Evolutionary conservation across 2,888 invertebrate genomes (phyloP), one percentile per base, ranked within the genome.

Genomic region (Arrhopalites spinosus): DNA sequence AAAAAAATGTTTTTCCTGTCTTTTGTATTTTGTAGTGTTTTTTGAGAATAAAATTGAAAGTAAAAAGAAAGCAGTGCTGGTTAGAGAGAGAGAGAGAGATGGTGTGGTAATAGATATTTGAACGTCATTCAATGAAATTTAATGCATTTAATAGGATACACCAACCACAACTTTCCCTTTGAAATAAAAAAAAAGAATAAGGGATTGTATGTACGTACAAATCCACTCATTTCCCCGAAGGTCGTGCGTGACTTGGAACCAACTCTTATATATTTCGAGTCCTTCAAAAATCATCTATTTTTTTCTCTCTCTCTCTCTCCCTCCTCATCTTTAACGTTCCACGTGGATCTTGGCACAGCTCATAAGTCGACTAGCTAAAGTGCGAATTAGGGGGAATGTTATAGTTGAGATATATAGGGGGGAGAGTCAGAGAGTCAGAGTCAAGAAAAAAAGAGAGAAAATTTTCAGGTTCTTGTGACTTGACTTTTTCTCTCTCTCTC

Each of bases 301-400:
- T 63, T 23, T 45, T 36, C n/a, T 64, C 20, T 64, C 73, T 43
- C n/a, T 64, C 63, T 47, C 47, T 64, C 64, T 61, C 3, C 27
- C n/a, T n/a, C 61, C 23, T 23, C 72, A 23, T n/a, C n/a, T 36
- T 61, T 56, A 20, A 25, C 29, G 13, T 43, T 47, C 43, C 50
- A 47, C 8, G 11, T 5, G n/a, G 25, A 47, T n/a, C 15, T 50
- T 50, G 17, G 17, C 50, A 50, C 66, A 29, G 56, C 50, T 29
- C 53, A 53, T 56, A 50, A 25, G 50, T n/a, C 30, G 20, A 70
- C 29, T 68, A 45, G 50, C 50, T 50, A 15, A 15, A n/a, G 50
- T 50, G 15, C 50, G n/a, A 50, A 50, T 36, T 36, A 36, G 36
- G 36, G 36, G 36, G 36, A 7, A 36, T 11, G 5, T 11, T 36